Conservation (phyloP, 1,140 invertebrate genomes). For the Drosophila parvula region DNA sequence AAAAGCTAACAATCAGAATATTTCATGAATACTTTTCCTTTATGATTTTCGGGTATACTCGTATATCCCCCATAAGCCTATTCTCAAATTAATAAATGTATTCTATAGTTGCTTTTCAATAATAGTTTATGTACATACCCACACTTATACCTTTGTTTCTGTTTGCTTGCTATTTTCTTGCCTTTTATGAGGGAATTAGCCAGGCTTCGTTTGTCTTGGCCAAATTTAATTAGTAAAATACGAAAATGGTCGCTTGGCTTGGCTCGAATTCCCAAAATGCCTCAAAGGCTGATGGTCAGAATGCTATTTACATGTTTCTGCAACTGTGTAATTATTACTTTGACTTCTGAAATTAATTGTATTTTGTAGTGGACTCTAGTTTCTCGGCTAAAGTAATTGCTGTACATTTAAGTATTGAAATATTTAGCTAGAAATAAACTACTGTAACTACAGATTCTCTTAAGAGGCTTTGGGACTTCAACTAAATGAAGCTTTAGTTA, state of each 20-base stretch:
- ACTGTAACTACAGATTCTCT: no score
- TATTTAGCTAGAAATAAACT: background rate
- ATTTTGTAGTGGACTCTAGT: background rate
- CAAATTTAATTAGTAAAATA: background rate
- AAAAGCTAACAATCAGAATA: background rate
- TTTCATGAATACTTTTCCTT: background rate
- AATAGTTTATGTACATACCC: background rate
- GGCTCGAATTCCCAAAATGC: background rate
- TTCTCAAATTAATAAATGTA: background rate
- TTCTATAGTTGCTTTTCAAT: no score
- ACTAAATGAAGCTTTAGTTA: background rate
- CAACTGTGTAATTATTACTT: background rate
- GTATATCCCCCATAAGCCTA: background rate
- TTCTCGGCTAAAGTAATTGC: no score
- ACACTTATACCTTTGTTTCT: background rate
- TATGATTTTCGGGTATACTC: background rate
- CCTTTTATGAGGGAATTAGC: background rate
- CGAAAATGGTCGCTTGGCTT: background rate
- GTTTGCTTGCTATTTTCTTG: background rate
- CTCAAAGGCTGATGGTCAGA: background rate
- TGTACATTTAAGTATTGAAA: no score
- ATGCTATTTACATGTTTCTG: background rate
- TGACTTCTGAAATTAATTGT: background rate
- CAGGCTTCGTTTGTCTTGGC: background rate
- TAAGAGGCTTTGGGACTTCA: background rate